These are phyloP conservation scores for Tiliqua scincoides DNA, from an alignment of 2,113 vertebrate species.

Conservation along the genomic window DNA sequence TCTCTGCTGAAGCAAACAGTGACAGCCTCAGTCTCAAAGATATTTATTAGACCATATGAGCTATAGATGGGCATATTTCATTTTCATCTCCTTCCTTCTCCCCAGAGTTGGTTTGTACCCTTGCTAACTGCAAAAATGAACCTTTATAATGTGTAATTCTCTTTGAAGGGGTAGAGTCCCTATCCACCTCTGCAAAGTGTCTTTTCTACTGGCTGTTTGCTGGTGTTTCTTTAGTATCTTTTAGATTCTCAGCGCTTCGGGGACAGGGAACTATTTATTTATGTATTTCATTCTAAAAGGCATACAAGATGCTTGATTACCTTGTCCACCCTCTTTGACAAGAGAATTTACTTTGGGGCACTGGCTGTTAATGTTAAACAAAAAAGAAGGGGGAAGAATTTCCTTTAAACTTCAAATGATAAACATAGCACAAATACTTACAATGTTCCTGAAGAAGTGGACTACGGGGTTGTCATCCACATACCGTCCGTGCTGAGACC, in stretches of 20 bases:
- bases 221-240: too few species aligned
- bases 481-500: constrained; percentile 86
- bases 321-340: not conserved
- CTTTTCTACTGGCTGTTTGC: too few species aligned
- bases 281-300: too few species aligned
- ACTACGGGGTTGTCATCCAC: constrained; percentile 92
- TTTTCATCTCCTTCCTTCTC: not conserved
- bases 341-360: accelerated
- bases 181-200: too few species aligned
- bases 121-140: too few species aligned
- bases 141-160: too few species aligned
- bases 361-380: not conserved
- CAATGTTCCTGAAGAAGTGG: constrained; percentile 97
- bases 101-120: too few species aligned
- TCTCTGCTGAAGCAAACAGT: not conserved
- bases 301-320: not conserved
- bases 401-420: not conserved
- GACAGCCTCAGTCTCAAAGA: not conserved
- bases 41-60: too few species aligned
- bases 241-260: too few species aligned
- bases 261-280: too few species aligned
- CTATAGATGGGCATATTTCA: not conserved
- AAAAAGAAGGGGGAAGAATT: not conserved
- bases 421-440: constrained; percentile 72
- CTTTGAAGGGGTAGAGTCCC: too few species aligned